Percentiles rank a stretch among this genome's conserved stretches.
Evolutionary conservation across 2,113 vertebrate species (phyloP).

Genomic region (Probosciger aterrimus): DNA sequence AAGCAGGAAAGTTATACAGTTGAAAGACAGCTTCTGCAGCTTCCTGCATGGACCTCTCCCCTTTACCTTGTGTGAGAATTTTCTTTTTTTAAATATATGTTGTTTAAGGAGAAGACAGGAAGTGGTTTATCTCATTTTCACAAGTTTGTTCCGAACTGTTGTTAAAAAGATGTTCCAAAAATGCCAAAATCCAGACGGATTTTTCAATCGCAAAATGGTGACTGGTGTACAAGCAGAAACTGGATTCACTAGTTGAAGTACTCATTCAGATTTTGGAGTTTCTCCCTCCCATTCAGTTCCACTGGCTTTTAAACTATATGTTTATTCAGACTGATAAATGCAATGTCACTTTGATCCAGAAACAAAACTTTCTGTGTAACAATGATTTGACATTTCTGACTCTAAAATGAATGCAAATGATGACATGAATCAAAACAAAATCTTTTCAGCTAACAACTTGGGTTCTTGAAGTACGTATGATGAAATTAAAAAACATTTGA

Average conservation of each 20-base stretch:
- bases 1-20: background rate
- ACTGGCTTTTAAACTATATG: background rate
- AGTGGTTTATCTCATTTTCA: background rate
- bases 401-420: background rate
- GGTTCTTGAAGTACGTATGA: background rate
- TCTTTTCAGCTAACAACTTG: background rate
- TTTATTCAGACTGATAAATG: background rate
- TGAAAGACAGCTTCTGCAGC: background rate
- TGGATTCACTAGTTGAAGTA: background rate
- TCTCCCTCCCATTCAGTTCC: background rate
- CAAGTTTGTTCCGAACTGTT: background rate
- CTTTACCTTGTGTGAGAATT: background rate
- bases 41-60: background rate
- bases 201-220: background rate
- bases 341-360: constrained; percentile 9
- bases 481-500: background rate
- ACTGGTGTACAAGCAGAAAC: background rate
- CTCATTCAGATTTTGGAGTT: background rate
- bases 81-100: background rate
- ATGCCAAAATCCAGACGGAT: background rate
- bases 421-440: constrained; percentile 11
- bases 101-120: background rate
- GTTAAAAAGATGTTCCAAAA: background rate
- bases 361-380: background rate
- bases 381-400: constrained; percentile 7